phyloP scores from a whole-genome alignment of 2,113 vertebrate genomes.

The Salvelinus namaycush region DNA sequence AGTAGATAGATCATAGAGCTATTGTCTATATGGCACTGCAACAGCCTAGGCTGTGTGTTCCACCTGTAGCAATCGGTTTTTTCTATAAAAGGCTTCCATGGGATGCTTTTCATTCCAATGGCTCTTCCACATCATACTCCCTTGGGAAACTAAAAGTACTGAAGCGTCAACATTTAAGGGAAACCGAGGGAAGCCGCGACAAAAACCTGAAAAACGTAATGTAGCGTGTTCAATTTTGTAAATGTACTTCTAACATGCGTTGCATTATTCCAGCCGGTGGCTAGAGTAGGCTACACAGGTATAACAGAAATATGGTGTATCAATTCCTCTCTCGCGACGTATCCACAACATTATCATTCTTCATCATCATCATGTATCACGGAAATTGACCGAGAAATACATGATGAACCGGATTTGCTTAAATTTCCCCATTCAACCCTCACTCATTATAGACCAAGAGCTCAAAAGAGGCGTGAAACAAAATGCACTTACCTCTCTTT shows the following conservation, averaged over 20 bases:
- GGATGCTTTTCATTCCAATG: neutral
- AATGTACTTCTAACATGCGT: too few species aligned
- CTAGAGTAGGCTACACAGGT: too few species aligned
- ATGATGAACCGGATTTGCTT: neutral
- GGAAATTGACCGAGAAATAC: neutral
- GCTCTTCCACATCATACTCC: neutral
- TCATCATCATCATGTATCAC: neutral
- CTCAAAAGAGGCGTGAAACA: conserved; percentile 10
- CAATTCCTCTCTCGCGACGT: neutral
- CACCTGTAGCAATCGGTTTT: neutral
- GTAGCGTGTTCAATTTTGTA: neutral
- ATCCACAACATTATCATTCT: neutral
- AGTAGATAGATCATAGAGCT: too few species aligned
- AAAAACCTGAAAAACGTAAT: neutral
- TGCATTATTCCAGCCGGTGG: too few species aligned
- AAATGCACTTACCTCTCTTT: conserved; percentile 81
- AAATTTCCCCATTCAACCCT: neutral
- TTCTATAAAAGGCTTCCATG: neutral
- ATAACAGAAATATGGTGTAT: neutral
- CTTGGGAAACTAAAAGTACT: neutral
- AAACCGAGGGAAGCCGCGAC: neutral
- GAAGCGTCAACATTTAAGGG: neutral
- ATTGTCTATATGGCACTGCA: too few species aligned
- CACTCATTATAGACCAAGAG: neutral
- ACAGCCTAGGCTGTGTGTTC: neutral